These are phyloP conservation scores for Ctenopoma kingsleyae DNA, from an alignment of 2,797 vertebrate species.

Conservation along the genomic window DNA sequence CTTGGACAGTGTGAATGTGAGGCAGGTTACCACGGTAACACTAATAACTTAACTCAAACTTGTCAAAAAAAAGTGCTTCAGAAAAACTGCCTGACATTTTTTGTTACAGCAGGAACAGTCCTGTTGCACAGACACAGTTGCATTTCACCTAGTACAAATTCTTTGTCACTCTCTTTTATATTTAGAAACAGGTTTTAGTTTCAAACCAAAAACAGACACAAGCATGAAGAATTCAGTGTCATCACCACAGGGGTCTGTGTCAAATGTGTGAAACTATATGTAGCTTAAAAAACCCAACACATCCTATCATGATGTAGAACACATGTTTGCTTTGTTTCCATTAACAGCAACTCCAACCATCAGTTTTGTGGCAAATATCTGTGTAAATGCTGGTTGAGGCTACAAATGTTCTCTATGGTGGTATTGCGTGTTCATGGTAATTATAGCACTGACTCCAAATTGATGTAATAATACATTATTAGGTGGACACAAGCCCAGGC, in stretches of 20 bases:
- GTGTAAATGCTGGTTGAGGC: conserved; percentile 32
- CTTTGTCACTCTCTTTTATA: neutral
- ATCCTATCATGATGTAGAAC: neutral
- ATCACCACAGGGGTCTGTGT: neutral
- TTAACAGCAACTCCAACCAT: conserved; percentile 1
- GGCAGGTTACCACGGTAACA: conserved; percentile 19
- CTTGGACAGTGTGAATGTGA: conserved; percentile 20
- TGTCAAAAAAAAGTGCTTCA: conserved; percentile 1
- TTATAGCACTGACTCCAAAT: conserved; percentile 36
- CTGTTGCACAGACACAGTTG: neutral
- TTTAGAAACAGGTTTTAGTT: neutral
- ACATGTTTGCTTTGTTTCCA: conserved; percentile 6
- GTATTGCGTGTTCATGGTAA: conserved; percentile 42
- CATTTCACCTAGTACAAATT: conserved; percentile 14
- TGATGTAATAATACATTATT: conserved; percentile 37
- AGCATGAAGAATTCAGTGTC: neutral
- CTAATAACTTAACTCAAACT: conserved; percentile 12
- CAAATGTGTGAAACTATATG: neutral
- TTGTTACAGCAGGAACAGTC: neutral
- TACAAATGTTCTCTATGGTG: conserved; percentile 19
- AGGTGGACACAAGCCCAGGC: conserved; percentile 24
- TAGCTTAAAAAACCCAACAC: conserved; percentile 1
- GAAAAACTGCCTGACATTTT: conserved; percentile 27
- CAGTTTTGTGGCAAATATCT: conserved; percentile 13
- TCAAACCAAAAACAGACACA: conserved; percentile 3